Evolutionary conservation across 2,113 vertebrate species (phyloP).

Genomic region (Osmerus mordax): DNA sequence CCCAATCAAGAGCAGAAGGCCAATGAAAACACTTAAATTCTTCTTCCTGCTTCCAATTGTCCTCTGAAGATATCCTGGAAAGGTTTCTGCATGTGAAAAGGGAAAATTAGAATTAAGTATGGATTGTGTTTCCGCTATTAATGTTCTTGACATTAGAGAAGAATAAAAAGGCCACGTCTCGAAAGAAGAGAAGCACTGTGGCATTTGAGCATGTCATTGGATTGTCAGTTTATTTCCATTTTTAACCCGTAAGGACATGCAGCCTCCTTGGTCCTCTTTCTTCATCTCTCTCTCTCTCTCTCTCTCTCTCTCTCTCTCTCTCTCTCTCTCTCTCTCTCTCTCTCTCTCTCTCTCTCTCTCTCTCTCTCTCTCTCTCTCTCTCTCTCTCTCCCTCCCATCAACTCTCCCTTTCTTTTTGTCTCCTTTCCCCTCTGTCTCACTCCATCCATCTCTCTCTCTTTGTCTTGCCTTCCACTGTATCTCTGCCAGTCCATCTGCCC

Average conservation of each 20-base stretch:
- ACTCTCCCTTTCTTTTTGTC: neutral
- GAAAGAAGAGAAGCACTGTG: slow-evolving; percentile 7
- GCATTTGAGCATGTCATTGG: slow-evolving; percentile 28
- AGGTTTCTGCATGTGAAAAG: neutral
- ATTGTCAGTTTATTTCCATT: slow-evolving; percentile 18
- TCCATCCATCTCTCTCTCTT: neutral
- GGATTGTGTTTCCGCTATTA: neutral
- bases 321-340: neutral
- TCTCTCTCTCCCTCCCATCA: neutral
- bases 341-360: neutral
- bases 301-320: neutral
- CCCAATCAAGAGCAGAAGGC: too few relatives aligned
- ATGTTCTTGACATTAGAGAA: slow-evolving; percentile 17
- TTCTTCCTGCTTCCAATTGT: neutral
- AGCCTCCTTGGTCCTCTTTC: neutral
- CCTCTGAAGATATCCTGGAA: neutral
- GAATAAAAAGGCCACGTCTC: slow-evolving; percentile 1
- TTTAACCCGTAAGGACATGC: slow-evolving; percentile 11
- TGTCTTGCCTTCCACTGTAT: neutral
- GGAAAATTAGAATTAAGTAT: neutral
- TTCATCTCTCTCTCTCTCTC: neutral
- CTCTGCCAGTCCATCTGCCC: slow-evolving; percentile 8
- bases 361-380: neutral
- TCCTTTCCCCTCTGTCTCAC: neutral
- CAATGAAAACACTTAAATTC: too few relatives aligned